phyloP scores from a whole-genome alignment of 1,140 invertebrate species.

The Cotesia glomerata region DNA sequence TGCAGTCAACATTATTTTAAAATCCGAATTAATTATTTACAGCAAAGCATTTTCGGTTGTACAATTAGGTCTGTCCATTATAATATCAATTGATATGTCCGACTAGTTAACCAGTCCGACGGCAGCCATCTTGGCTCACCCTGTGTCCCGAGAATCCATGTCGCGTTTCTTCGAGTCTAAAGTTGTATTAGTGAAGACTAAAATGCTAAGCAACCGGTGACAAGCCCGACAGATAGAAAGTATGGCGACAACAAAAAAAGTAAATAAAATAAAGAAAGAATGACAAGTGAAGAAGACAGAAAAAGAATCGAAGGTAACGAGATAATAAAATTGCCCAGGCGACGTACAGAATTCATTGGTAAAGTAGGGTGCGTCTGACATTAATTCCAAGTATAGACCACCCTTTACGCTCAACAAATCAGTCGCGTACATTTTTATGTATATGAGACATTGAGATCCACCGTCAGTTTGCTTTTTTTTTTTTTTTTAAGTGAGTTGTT shows the following conservation, averaged over 20 bases:
- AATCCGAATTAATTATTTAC: too few species aligned
- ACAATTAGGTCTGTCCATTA: too few species aligned
- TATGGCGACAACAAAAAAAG: background rate
- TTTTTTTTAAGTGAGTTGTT: background rate
- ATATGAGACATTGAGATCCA: conserved; percentile 18
- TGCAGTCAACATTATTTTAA: too few species aligned
- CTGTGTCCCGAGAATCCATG: background rate
- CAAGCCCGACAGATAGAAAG: background rate
- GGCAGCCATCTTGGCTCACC: conserved; percentile 24
- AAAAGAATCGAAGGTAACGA: conserved; percentile 37
- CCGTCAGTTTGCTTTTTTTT: conserved; percentile 11
- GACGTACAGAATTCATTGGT: conserved; percentile 41
- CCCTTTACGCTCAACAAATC: conserved; percentile 43
- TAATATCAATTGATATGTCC: background rate
- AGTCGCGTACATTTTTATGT: conserved; percentile 33
- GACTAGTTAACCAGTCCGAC: conserved; percentile 11
- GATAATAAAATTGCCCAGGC: conserved; percentile 48
- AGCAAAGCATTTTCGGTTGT: too few species aligned
- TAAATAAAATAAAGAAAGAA: conserved; percentile 20
- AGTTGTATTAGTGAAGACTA: background rate
- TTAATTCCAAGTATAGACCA: conserved; percentile 43
- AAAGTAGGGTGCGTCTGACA: conserved; percentile 48
- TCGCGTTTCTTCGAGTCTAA: background rate
- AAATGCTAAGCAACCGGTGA: conserved; percentile 13
- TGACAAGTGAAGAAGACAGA: conserved; percentile 34